phyloP scores from a whole-genome alignment of 2,113 vertebrate genomes.

The Haplochromis vanheusdeni region DNA sequence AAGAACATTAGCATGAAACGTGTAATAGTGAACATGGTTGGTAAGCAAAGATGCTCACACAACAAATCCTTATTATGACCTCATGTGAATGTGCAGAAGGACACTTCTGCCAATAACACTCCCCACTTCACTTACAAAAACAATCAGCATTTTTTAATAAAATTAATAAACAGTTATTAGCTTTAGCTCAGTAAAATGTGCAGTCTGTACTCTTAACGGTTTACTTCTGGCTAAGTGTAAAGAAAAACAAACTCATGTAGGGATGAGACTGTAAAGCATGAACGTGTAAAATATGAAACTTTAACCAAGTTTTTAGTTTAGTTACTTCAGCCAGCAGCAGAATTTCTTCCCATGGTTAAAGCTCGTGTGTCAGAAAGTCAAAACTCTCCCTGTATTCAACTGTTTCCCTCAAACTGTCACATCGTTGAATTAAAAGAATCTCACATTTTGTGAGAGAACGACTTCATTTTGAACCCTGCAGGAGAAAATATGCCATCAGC shows the following conservation, averaged over 20 bases:
- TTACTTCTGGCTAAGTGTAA: not conserved
- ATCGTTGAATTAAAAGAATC: accelerated
- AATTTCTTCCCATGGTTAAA: not conserved
- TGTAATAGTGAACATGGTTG: not conserved
- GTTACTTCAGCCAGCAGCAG: not conserved
- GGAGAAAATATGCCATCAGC: not conserved
- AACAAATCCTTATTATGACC: not conserved
- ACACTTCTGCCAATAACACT: not conserved
- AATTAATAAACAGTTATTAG: accelerated
- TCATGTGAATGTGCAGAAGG: not conserved
- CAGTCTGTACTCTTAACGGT: accelerated
- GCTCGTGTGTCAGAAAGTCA: not conserved
- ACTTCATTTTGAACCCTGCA: not conserved
- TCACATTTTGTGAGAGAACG: not conserved
- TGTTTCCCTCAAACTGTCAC: accelerated
- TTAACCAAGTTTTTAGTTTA: not conserved
- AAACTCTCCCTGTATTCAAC: not conserved
- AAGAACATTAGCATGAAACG: not conserved
- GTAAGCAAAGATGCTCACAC: accelerated
- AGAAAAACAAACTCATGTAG: accelerated
- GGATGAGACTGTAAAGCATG: not conserved
- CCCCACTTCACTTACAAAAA: accelerated
- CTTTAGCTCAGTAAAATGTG: not conserved
- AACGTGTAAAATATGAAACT: accelerated
- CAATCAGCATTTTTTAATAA: accelerated